phyloP scores from a whole-genome alignment of 2,888 invertebrate genomes.

The Plemyria rubiginata region DNA sequence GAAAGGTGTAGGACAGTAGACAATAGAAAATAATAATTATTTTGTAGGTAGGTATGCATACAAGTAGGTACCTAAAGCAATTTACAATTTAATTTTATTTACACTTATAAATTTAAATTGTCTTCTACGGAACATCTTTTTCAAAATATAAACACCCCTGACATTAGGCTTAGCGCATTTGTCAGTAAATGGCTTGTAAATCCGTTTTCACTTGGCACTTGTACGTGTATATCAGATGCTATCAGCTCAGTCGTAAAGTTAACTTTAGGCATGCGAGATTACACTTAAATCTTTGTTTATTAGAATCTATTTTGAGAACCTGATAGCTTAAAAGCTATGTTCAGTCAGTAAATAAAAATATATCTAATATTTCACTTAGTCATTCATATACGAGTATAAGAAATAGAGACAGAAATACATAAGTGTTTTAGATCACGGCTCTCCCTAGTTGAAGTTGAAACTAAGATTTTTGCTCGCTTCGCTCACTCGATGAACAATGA shows the following conservation, averaged over 20 bases:
- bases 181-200: constrained; percentile 35
- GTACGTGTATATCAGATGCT: constrained; percentile 30
- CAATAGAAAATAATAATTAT: too few relatives aligned
- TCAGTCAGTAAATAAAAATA: not conserved
- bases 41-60: too few relatives aligned
- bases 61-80: too few relatives aligned
- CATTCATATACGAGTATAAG: too few relatives aligned
- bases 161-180: not conserved
- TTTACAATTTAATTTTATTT: too few relatives aligned
- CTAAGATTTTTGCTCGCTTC: too few relatives aligned
- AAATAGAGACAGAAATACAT: too few relatives aligned
- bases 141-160: not conserved
- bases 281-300: constrained; percentile 13
- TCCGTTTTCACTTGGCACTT: constrained; percentile 44
- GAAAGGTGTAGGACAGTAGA: too few relatives aligned
- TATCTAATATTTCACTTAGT: not conserved
- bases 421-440: too few relatives aligned
- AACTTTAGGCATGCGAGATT: constrained; percentile 17
- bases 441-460: too few relatives aligned
- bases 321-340: not conserved
- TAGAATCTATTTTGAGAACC: constrained; percentile 16
- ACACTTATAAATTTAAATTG: too few relatives aligned
- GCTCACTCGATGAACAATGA: too few relatives aligned
- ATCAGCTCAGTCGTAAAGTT: constrained; percentile 23
- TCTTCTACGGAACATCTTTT: constrained; percentile 2